A percentile compares a stretch with the other conserved stretches of the same genome.
Conservation (phyloP, 2,113 vertebrate genomes). For the Nyctibius bracteatus region DNA sequence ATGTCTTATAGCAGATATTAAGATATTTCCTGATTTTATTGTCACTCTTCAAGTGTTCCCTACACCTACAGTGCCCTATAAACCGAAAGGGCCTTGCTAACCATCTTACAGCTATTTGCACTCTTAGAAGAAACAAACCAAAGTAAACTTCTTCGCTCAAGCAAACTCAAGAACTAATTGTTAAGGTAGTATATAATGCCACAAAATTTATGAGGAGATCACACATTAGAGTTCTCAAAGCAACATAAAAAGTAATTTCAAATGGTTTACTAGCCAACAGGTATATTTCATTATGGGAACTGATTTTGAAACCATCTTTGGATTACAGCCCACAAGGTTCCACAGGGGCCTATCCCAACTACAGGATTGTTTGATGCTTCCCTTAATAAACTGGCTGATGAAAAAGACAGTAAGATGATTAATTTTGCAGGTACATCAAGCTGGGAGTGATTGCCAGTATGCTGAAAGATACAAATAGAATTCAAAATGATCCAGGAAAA, state of each 20-base stretch:
- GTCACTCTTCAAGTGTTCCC: neutral
- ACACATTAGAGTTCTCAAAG: neutral
- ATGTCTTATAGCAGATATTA: neutral
- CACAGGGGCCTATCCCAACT: neutral
- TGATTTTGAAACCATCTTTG: neutral
- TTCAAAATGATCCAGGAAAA: neutral
- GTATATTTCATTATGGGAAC: neutral
- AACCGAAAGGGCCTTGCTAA: neutral
- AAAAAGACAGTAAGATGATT: constrained; percentile 3
- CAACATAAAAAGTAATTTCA: neutral
- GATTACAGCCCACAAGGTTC: neutral
- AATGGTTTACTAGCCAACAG: neutral
- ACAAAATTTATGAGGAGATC: neutral
- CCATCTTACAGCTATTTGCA: neutral
- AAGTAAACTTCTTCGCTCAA: neutral
- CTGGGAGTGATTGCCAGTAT: neutral
- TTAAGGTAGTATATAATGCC: neutral
- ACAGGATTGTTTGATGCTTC: neutral
- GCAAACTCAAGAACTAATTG: neutral
- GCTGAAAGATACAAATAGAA: neutral
- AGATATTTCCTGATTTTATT: neutral
- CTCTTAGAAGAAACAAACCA: neutral
- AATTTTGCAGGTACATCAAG: neutral
- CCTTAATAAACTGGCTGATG: neutral
- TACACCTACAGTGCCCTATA: neutral